Evolutionary conservation across 23 tunicate species (phyloP).

Genomic region (Diplosoma virens): DNA sequence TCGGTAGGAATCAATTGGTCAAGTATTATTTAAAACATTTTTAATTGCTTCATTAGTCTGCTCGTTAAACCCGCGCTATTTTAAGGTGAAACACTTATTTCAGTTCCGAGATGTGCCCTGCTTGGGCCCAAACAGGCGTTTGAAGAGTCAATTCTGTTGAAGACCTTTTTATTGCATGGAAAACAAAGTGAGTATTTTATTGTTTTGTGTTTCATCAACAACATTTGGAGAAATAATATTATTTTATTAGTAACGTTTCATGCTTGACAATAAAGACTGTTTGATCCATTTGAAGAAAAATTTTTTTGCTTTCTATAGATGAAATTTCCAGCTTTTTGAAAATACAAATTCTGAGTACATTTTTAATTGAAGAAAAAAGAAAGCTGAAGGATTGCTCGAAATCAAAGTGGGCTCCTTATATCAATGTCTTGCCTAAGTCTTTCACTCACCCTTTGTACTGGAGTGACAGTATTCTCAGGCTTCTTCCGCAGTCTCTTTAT

Average conservation of each 20-base stretch:
- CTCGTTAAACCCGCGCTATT: no score
- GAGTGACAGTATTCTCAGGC: neutral
- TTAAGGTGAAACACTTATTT: slow-evolving; percentile 32
- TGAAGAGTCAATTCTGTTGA: neutral
- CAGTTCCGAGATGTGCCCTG: slow-evolving; percentile 27
- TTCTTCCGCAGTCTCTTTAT: slow-evolving; percentile 16
- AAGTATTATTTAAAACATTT: neutral
- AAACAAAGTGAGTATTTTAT: neutral
- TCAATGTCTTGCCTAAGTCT: slow-evolving; percentile 26
- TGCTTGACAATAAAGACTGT: no score
- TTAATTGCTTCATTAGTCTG: no score
- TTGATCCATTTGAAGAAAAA: no score
- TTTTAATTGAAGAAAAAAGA: slow-evolving; percentile 50
- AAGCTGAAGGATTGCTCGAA: neutral
- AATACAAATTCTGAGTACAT: slow-evolving; percentile 38
- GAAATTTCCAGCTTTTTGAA: no score
- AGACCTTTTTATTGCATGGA: neutral
- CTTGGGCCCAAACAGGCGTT: slow-evolving; percentile 29
- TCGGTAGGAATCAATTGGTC: slow-evolving; percentile 6
- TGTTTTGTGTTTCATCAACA: neutral
- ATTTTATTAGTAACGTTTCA: no score
- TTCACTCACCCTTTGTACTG: slow-evolving; percentile 65
- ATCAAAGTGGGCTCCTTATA: slow-evolving; percentile 33
- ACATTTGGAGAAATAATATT: neutral
- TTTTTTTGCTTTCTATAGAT: no score